These are phyloP conservation scores for Protomyctophum bolini DNA, from an alignment of 2,113 vertebrate genomes.

Conservation along the genomic window DNA sequence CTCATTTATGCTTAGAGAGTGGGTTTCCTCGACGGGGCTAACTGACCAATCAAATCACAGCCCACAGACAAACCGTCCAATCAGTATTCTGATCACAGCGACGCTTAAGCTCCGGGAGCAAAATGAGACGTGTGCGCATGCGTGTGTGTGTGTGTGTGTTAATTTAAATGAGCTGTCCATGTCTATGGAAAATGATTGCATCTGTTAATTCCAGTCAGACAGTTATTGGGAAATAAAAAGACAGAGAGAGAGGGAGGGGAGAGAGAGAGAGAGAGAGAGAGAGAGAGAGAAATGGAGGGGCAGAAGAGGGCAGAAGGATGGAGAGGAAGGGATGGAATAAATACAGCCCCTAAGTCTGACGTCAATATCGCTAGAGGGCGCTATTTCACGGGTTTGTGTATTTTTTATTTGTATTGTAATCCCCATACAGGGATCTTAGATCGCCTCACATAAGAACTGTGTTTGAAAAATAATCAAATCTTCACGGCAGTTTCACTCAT, in stretches of 20 bases:
- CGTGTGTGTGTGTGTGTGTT: constrained; percentile 18
- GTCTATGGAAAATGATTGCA: constrained; percentile 37
- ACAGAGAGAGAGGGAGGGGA: constrained; percentile 1
- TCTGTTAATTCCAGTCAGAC: constrained; percentile 42
- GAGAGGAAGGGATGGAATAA: background rate
- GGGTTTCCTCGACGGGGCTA: constrained; percentile 40
- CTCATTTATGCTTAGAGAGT: constrained; percentile 69
- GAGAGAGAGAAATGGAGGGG: constrained; percentile 14
- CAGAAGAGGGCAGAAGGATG: background rate
- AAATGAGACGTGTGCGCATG: constrained; percentile 23
- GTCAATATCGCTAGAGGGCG: too few species aligned
- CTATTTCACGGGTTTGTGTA: too few species aligned
- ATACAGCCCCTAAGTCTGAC: too few species aligned
- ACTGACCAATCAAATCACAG: constrained; percentile 57
- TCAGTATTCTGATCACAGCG: constrained; percentile 53
- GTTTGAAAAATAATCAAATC: too few species aligned
- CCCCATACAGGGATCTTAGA: too few species aligned
- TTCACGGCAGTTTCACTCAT: too few species aligned
- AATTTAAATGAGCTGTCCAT: constrained; percentile 46
- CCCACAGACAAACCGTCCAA: constrained; percentile 37
- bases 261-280: background rate
- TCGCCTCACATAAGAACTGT: too few species aligned
- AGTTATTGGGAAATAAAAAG: background rate
- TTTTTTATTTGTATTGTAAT: too few species aligned
- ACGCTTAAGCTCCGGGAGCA: constrained; percentile 21